These are phyloP conservation scores for Ashinkailepas kermadecensis DNA, from an alignment of 2,888 invertebrate species.

Conservation along the genomic window DNA sequence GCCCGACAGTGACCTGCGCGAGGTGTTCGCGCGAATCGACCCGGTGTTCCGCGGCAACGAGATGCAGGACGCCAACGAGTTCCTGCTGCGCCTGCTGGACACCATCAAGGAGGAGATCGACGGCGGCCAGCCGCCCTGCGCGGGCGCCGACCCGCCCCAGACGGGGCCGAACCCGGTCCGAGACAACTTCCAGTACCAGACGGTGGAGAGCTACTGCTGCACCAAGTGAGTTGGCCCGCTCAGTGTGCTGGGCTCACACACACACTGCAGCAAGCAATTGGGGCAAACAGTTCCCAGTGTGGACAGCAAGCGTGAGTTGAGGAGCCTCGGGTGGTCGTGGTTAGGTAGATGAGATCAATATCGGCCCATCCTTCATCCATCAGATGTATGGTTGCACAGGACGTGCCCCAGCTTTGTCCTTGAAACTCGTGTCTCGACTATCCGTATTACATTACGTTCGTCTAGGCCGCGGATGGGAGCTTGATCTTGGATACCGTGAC, in stretches of 20 bases:
- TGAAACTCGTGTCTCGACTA: too few species aligned
- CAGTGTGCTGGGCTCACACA: not conserved
- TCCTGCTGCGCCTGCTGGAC: conserved; percentile 33
- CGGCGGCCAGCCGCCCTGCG: conserved; percentile 19
- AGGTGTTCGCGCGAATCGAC: conserved; percentile 25
- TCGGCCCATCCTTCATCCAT: too few species aligned
- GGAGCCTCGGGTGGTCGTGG: too few species aligned
- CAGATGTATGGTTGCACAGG: too few species aligned
- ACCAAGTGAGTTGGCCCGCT: conserved; percentile 28
- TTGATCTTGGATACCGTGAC: too few species aligned
- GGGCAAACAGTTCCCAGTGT: too few species aligned
- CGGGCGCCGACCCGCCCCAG: not conserved
- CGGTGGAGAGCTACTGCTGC: conserved; percentile 32
- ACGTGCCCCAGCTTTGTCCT: too few species aligned
- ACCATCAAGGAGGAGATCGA: conserved; percentile 33
- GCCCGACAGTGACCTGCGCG: conserved; percentile 1
- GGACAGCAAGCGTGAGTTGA: too few species aligned
- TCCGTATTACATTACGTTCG: too few species aligned
- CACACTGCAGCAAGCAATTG: too few species aligned
- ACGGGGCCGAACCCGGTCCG: conserved; percentile 29
- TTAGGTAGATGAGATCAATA: too few species aligned
- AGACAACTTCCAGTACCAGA: conserved; percentile 33
- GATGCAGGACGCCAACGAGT: conserved; percentile 35
- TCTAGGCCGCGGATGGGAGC: too few species aligned
- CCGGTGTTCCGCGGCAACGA: conserved; percentile 33